Percentiles rank a stretch among this genome's conserved stretches.
Evolutionary conservation across 2,888 invertebrate species (phyloP).

Genomic region (Clusia tigrina): DNA sequence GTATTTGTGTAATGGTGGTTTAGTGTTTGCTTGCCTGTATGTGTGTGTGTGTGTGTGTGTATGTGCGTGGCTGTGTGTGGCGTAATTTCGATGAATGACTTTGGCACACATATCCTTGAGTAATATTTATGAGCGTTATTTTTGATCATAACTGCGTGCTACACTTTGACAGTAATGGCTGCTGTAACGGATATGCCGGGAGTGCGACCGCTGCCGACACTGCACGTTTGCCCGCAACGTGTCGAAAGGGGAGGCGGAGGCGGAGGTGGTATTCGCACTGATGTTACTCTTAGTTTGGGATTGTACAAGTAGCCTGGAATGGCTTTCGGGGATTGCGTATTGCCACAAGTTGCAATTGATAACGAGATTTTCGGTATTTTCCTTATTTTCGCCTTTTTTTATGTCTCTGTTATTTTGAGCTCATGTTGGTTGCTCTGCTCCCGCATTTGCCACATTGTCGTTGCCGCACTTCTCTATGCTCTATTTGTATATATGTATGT

Average conservation of each 20-base stretch:
- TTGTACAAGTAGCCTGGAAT: constrained; percentile 1
- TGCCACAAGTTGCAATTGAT: constrained; percentile 35
- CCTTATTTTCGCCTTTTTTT: constrained; percentile 7
- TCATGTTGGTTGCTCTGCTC: not conserved
- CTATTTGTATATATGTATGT: not conserved
- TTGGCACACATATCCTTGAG: constrained; percentile 26
- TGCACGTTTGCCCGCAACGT: no score
- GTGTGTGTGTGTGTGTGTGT: not conserved
- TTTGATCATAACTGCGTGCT: constrained; percentile 34
- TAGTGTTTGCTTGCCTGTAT: not conserved
- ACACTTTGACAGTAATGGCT: constrained; percentile 7
- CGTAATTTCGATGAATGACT: constrained; percentile 10
- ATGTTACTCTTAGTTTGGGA: not conserved
- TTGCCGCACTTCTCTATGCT: not conserved
- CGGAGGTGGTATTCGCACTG: not conserved
- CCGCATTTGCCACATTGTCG: constrained; percentile 12
- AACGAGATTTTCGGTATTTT: constrained; percentile 23
- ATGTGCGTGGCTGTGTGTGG: constrained; percentile 9
- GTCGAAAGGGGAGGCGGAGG: no score
- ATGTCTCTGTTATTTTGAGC: constrained; percentile 8
- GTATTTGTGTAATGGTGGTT: not conserved
- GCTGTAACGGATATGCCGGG: constrained; percentile 7
- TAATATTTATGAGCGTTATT: constrained; percentile 37
- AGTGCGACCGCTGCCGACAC: no score
- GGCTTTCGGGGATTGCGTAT: constrained; percentile 33